A percentile compares a stretch with the other conserved stretches of the same genome.
These are phyloP conservation scores for Ceratothoa steindachneri DNA, from an alignment of 2,888 invertebrate species.

Conservation along the genomic window DNA sequence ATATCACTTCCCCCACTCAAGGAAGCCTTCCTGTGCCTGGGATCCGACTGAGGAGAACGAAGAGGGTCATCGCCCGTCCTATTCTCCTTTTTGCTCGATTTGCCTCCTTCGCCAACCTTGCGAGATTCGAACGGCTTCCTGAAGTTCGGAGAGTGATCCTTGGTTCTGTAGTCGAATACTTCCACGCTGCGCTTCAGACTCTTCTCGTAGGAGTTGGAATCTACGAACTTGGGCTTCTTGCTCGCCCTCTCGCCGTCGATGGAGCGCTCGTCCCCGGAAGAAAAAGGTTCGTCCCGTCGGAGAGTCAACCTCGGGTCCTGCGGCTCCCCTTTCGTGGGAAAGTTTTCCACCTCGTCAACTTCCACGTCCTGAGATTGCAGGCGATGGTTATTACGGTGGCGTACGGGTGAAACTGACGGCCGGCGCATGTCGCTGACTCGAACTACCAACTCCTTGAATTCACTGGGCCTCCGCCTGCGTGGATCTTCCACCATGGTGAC, in stretches of 20 bases:
- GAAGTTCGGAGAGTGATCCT: constrained; percentile 32
- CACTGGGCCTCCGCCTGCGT: constrained; percentile 33
- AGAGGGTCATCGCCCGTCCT: neutral
- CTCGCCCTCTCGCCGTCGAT: constrained; percentile 23
- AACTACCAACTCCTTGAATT: constrained; percentile 45
- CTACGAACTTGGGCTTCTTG: constrained; percentile 36
- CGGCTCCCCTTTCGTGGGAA: neutral
- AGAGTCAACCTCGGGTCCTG: constrained; percentile 37
- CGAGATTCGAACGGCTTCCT: constrained; percentile 33
- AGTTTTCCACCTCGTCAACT: constrained; percentile 33
- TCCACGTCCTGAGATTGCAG: constrained; percentile 20
- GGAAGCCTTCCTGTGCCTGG: constrained; percentile 31
- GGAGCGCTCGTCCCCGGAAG: constrained; percentile 39
- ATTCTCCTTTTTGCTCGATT: neutral
- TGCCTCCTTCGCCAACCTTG: neutral
- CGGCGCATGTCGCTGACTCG: constrained; percentile 39
- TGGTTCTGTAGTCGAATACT: constrained; percentile 20
- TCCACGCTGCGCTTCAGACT: constrained; percentile 29
- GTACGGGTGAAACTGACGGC: constrained; percentile 18
- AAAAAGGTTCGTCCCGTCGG: constrained; percentile 27
- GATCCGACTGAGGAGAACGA: constrained; percentile 9
- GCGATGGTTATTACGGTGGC: constrained; percentile 24
- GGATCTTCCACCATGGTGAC: constrained; percentile 44
- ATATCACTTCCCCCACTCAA: constrained; percentile 30
- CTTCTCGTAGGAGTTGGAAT: constrained; percentile 32